A percentile compares a stretch with the other conserved stretches of the same genome.
Conservation (phyloP, 1,140 invertebrate species). For the Drosophila setifemur region DNA sequence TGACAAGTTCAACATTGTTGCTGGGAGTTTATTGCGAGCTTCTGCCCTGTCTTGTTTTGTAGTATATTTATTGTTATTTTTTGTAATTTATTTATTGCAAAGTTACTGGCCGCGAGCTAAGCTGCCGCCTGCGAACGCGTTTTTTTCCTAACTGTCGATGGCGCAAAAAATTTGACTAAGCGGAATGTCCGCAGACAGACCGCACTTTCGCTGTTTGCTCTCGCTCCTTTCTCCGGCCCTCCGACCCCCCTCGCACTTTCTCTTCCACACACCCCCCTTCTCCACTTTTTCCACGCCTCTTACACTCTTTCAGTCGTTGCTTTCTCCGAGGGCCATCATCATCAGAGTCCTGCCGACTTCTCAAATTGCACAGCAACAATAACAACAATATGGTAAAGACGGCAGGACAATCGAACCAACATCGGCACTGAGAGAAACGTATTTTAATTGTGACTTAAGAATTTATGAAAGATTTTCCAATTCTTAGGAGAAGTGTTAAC, state of each 20-base stretch:
- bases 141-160: constrained; percentile 67
- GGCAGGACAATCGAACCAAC: constrained; percentile 33
- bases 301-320: too few species aligned
- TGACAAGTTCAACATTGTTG: constrained; percentile 52
- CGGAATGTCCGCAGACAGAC: constrained; percentile 42
- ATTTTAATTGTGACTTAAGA: too few species aligned
- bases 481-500: too few species aligned
- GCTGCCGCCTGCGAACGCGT: constrained; percentile 67
- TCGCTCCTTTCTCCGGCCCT: constrained; percentile 31
- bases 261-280: neutral
- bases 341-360: constrained; percentile 61
- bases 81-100: constrained; percentile 32
- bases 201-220: constrained; percentile 49
- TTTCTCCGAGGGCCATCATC: constrained; percentile 29
- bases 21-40: constrained; percentile 12
- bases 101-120: constrained; percentile 26
- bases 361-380: constrained; percentile 76
- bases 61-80: constrained; percentile 18
- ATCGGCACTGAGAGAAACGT: constrained; percentile 21
- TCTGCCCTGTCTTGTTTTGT: too few species aligned
- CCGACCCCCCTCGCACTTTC: neutral
- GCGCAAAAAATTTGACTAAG: constrained; percentile 65
- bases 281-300: constrained; percentile 4
- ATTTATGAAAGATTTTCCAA: too few species aligned
- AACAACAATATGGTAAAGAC: constrained; percentile 26